Percentiles rank a stretch among this genome's conserved stretches.
phyloP scores from a whole-genome alignment of 2,888 invertebrate genomes.

The Cheilosia urbana region DNA sequence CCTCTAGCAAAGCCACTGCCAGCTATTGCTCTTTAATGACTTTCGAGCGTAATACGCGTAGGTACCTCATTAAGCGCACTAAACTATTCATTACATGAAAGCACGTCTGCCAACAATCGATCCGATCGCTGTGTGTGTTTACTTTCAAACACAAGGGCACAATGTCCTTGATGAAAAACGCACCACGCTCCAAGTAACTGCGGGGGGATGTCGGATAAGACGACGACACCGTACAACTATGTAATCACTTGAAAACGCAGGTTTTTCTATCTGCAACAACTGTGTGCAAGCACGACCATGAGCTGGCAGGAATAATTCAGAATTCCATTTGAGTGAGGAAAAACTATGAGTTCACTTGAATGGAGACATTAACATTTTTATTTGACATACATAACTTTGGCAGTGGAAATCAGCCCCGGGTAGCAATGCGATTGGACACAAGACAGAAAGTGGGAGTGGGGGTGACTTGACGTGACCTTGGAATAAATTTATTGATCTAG shows the following conservation, averaged over 20 bases:
- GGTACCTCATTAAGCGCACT: conserved; percentile 27
- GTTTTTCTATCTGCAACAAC: conserved; percentile 3
- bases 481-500: conserved; percentile 42
- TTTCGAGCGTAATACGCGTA: conserved; percentile 16
- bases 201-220: neutral
- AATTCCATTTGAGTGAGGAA: conserved; percentile 31
- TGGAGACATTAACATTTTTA: conserved; percentile 18
- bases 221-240: neutral
- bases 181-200: neutral
- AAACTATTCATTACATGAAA: conserved; percentile 47
- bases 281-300: conserved; percentile 5
- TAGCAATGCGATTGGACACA: neutral
- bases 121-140: neutral
- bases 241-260: conserved; percentile 14
- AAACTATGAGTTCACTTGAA: neutral
- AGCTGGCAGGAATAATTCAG: conserved; percentile 10
- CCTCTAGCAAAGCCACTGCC: no score
- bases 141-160: neutral
- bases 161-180: conserved; percentile 17
- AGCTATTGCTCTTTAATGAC: conserved; percentile 13
- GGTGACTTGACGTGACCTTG: conserved; percentile 35
- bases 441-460: conserved; percentile 1
- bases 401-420: neutral
- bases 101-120: conserved; percentile 38
- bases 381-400: conserved; percentile 9